Evolutionary conservation across 1,140 invertebrate genomes (phyloP).

Genomic region (Eumaeus atala): DNA sequence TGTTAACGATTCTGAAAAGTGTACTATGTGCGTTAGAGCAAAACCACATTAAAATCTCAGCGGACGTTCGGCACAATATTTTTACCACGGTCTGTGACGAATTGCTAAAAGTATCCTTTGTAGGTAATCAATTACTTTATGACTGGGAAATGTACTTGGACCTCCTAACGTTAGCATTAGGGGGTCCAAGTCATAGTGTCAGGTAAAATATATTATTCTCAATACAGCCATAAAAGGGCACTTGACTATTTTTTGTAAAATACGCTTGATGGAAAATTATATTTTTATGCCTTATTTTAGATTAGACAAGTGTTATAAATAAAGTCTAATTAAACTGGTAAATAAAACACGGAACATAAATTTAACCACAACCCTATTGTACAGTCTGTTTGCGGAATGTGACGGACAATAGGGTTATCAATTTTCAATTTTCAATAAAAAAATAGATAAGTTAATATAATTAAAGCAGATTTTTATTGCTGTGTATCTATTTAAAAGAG

Average conservation of each 20-base stretch:
- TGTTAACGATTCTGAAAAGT: conserved; percentile 56
- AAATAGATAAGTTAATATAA: not conserved
- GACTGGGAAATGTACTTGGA: no score
- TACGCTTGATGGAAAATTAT: conserved; percentile 4
- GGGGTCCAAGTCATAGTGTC: no score
- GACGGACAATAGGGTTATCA: not conserved
- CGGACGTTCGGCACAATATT: conserved; percentile 57
- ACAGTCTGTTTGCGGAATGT: conserved; percentile 6
- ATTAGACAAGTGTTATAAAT: conserved; percentile 6
- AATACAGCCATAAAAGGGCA: no score
- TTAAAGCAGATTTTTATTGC: no score
- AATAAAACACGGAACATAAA: conserved; percentile 15
- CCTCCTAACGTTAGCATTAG: no score
- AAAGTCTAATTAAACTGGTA: conserved; percentile 13
- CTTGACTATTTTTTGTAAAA: conserved; percentile 26
- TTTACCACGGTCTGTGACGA: conserved; percentile 54
- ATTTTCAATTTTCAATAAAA: not conserved
- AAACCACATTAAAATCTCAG: conserved; percentile 34
- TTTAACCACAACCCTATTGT: conserved; percentile 17
- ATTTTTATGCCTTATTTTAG: not conserved
- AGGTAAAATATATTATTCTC: no score
- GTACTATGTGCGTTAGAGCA: conserved; percentile 43
- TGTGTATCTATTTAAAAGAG: no score
- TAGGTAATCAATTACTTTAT: no score
- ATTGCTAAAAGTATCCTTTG: conserved; percentile 28